Evolutionary conservation across 2,888 invertebrate genomes (phyloP), one percentile per base, ranked within the genome.

Genomic region (Netelia fuscicornis): DNA sequence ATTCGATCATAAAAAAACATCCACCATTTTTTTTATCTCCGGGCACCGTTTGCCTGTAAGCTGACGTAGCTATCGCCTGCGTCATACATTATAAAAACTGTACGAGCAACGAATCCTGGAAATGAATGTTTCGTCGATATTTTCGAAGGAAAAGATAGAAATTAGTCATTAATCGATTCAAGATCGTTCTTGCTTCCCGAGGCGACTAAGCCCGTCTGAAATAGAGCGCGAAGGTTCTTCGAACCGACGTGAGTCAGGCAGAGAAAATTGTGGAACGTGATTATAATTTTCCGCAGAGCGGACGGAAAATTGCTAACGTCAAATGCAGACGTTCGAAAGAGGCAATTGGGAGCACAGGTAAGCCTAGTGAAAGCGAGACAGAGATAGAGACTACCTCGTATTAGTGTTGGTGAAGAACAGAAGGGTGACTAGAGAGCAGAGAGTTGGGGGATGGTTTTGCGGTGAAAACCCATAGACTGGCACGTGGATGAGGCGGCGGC

Each of bases 231-330:
- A 68, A 58, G 44, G 30, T 70, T 60, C 42, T 17, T n/a, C 23
- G 37, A 23, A 65, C 20, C 2, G 9, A 54, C 37, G 65, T 71
- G 58, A 72, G 42, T 58, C 44, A 30, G 62, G 11, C 68, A 13
- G 44, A 48, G 64, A 78, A 83, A 83, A 85, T 85, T 80, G 86
- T 86, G 71, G 87, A 88, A 87, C 86, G 88, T 90, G 90, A 91
- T 91, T 93, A 93, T 93, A 93, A 93, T 93, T 93, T 91, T 90
- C 90, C 87, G 85, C 85, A 88, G 89, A 88, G 85, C 87, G 88
- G 68, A 74, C 87, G 89, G 90, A 90, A 92, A 91, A 93, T 93
- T 93, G 93, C 91, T 88, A 90, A 92, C 89, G 93, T 93, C 93
- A 93, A 89, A 89, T 90, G 90, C 93, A 93, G 90, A 87, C 86